phyloP scores from a whole-genome alignment of 2,888 invertebrate genomes.

The Fragum fragum region DNA sequence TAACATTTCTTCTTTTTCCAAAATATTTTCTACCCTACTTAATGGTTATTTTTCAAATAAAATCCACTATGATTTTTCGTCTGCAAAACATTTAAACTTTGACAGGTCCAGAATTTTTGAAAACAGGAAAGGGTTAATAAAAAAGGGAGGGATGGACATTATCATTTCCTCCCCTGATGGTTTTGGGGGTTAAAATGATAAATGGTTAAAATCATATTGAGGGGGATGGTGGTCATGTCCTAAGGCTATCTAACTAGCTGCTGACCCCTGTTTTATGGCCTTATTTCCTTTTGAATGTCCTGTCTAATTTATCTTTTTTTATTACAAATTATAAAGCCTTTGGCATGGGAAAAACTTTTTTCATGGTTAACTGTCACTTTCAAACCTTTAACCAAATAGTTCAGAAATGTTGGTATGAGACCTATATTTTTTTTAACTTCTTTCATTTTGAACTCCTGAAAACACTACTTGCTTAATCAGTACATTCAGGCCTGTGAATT shows the following conservation, averaged over 20 bases:
- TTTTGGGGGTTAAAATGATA: background rate
- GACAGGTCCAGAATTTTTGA: no score
- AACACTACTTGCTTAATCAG: no score
- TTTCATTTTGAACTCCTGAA: no score
- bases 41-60: no score
- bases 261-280: conserved; percentile 6
- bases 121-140: background rate
- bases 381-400: background rate
- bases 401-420: no score
- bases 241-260: background rate
- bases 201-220: background rate
- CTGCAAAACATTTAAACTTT: no score
- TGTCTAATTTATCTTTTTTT: conserved; percentile 28
- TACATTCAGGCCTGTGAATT: no score
- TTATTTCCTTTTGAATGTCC: background rate
- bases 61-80: no score
- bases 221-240: background rate
- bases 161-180: background rate
- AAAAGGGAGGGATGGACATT: background rate
- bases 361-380: background rate
- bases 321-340: conserved; percentile 4
- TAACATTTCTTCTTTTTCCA: no score
- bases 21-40: no score
- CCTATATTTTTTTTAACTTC: no score
- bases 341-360: conserved; percentile 10